Evolutionary conservation across 2,113 vertebrate species (phyloP).

Genomic region (Galeopterus variegatus): DNA sequence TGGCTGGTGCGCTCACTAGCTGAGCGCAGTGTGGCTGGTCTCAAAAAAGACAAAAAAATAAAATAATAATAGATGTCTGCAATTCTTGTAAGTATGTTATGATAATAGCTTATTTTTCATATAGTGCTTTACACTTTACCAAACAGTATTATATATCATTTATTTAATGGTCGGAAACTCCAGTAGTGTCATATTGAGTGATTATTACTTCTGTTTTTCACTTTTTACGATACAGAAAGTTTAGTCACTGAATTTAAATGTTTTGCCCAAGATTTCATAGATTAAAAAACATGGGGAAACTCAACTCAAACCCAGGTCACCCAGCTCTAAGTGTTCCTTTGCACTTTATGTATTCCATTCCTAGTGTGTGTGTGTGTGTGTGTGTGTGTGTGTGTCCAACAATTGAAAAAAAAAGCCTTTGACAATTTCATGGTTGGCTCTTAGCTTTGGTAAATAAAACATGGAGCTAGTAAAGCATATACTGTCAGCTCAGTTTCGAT

Average conservation of each 20-base stretch:
- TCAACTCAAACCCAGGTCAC: neutral
- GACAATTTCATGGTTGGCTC: neutral
- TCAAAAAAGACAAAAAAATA: no score
- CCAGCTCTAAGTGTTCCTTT: neutral
- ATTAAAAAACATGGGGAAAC: neutral
- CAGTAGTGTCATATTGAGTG: neutral
- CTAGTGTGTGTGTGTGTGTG: accelerated
- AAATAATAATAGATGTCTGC: neutral
- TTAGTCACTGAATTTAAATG: neutral
- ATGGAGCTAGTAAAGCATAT: neutral
- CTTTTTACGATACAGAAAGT: neutral
- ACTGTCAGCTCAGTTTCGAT: neutral
- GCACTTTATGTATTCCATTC: neutral
- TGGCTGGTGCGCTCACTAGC: no score
- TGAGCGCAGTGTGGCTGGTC: no score
- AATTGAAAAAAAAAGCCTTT: neutral
- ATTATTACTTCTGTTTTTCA: neutral
- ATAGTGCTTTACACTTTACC: neutral
- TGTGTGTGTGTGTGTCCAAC: neutral
- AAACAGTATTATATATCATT: neutral
- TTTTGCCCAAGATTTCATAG: neutral
- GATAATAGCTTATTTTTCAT: neutral
- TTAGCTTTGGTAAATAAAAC: neutral
- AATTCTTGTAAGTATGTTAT: neutral
- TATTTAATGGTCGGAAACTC: neutral